These are phyloP conservation scores for Meloidogyne exigua DNA, from an alignment of 1,140 invertebrate genomes.

Conservation along the genomic window DNA sequence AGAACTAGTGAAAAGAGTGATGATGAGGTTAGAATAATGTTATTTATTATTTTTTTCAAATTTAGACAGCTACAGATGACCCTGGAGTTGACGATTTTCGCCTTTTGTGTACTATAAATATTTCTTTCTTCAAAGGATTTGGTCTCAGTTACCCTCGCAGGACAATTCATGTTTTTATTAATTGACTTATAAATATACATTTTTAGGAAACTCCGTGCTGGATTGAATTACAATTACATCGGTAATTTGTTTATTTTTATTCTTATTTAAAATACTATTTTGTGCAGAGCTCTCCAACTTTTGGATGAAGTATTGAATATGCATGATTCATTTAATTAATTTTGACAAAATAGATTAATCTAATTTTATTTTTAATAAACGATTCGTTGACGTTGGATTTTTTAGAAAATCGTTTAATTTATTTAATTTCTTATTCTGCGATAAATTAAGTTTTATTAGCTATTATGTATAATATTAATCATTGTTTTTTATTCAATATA, in stretches of 20 bases:
- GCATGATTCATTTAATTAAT: constrained; percentile 10
- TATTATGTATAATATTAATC: no score
- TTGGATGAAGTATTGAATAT: constrained; percentile 45
- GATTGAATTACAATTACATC: constrained; percentile 41
- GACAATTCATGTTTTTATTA: constrained; percentile 11
- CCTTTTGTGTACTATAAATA: constrained; percentile 42
- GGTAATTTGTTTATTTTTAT: constrained; percentile 11
- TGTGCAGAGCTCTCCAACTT: constrained; percentile 41
- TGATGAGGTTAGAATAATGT: constrained; percentile 10
- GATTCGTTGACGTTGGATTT: no score
- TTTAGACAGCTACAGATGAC: constrained; percentile 20
- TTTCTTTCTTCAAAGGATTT: constrained; percentile 45
- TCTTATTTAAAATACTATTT: not conserved
- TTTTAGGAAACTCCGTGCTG: constrained; percentile 39
- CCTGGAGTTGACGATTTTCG: constrained; percentile 36
- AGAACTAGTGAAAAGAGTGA: constrained; percentile 18
- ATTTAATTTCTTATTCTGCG: not conserved
- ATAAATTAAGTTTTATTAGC: not conserved
- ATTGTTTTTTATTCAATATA: no score
- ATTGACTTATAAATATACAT: not conserved
- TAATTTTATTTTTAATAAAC: no score
- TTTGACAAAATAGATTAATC: no score
- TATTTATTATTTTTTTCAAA: not conserved
- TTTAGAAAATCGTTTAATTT: no score
- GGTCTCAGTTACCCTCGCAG: constrained; percentile 36